Conservation (phyloP, 2,797 vertebrate genomes). For the Orestias chungarensis region DNA sequence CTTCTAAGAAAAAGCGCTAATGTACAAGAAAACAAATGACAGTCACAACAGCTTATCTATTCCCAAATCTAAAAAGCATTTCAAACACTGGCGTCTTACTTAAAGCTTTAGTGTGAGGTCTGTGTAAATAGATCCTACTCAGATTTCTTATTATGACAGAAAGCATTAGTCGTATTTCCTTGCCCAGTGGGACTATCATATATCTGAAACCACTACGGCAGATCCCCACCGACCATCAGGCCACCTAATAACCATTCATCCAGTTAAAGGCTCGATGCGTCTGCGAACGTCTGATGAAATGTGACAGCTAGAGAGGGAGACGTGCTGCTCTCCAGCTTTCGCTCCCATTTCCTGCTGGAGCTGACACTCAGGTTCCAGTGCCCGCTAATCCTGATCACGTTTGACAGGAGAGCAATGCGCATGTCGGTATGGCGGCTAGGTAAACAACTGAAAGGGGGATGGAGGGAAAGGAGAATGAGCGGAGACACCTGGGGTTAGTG, state of each 20-base stretch:
- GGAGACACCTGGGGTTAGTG: conserved; percentile 61
- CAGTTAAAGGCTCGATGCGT: conserved; percentile 60
- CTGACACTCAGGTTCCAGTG: conserved; percentile 59
- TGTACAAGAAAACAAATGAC: conserved; percentile 16
- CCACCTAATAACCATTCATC: conserved; percentile 69
- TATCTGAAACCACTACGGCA: conserved; percentile 32
- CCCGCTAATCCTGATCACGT: conserved; percentile 68
- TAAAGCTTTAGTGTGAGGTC: conserved; percentile 5
- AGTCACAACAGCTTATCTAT: conserved; percentile 15
- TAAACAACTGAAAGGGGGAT: conserved; percentile 60
- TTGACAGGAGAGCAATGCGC: conserved; percentile 72
- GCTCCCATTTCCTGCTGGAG: conserved; percentile 67
- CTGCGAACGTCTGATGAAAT: conserved; percentile 59
- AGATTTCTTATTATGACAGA: conserved; percentile 4
- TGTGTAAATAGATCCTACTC: conserved; percentile 8
- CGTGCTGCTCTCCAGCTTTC: conserved; percentile 55
- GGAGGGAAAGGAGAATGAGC: conserved; percentile 38
- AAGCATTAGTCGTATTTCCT: conserved; percentile 11
- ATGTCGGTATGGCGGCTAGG: conserved; percentile 51
- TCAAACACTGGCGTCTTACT: neutral
- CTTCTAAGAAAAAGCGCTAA: conserved; percentile 19
- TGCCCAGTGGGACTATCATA: conserved; percentile 15
- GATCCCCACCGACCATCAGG: conserved; percentile 13
- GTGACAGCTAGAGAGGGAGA: conserved; percentile 69
- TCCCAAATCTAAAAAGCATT: neutral